Base-by-base conservation (phyloP, 2,113 vertebrate species). In the Cairina moschata region DNA sequence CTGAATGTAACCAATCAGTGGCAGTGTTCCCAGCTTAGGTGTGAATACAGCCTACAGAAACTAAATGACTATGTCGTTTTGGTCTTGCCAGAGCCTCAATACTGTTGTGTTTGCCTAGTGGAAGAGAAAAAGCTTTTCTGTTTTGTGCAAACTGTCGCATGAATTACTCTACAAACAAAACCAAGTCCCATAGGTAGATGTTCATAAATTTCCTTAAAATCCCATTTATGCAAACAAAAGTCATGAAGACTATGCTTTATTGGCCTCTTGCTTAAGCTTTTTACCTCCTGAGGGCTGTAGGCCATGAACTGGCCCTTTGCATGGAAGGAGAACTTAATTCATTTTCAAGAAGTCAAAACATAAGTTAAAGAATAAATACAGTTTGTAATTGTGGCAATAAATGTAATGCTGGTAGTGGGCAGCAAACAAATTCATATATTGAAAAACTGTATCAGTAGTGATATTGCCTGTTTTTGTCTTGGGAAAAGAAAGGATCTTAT, bases 11-110 rank as follows among this genome's bases (percentile, higher is more conserved):
- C 71, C 60, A 60, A 26, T 21, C 0, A 0, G 48, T 95, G 87
- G 85, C 95, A 91, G 32, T 52, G 59, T 44, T 95, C 89, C 91
- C 75, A 85, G 92, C 54, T 96, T 25, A 21, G 48, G 67, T 18
- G 11, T 3, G 3, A 58, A 82, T 52, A 8, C 22, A 72, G 44
- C 42, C 68, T 55, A 36, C 0, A 0, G 32, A 89, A 92, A 55
- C 14, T 58, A 65, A 76, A 66, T 69, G 44, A 13, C 58, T 55
- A 48, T 46, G 38, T 67, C 77, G 40, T 32, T 83, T 83, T 65
- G 73, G 74, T 31, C 56, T 83, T 94, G 29, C 72, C 56, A 81
- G 59, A 80, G 28, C 60, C 40, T 56, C 48, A 83, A 63, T 60
- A 22, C 29, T 79, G 50, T 63, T 44, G 7, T 38, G 23, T 75